Percentiles rank a stretch among this genome's conserved stretches.
These are phyloP conservation scores for Microcebus lehilahytsara DNA, from an alignment of 2,113 vertebrate species.

Conservation along the genomic window DNA sequence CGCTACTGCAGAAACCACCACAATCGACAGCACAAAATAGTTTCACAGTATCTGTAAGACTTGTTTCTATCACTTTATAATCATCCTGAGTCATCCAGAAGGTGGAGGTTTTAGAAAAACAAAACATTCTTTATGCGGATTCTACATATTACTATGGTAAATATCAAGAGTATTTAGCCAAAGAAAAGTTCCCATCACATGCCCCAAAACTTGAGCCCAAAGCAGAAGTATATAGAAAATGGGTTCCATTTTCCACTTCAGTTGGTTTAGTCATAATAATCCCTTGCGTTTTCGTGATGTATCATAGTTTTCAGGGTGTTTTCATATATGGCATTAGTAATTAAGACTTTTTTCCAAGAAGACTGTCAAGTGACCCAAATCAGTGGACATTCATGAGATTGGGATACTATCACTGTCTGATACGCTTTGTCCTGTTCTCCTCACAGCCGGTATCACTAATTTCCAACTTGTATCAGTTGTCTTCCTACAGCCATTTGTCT, in stretches of 20 bases:
- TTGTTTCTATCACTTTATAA: not conserved
- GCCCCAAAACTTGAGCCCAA: not conserved
- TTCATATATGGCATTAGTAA: not conserved
- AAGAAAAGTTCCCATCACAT: not conserved
- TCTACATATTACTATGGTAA: not conserved
- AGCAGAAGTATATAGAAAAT: not conserved
- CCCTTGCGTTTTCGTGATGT: not conserved
- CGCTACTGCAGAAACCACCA: not conserved
- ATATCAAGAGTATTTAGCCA: not conserved
- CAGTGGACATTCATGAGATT: not conserved
- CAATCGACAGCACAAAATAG: not conserved
- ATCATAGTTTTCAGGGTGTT: not conserved
- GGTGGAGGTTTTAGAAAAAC: constrained; percentile 15
- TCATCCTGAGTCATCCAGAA: not conserved
- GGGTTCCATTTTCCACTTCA: not conserved
- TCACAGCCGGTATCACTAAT: not conserved
- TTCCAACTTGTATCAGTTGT: not conserved
- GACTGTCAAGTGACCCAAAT: not conserved
- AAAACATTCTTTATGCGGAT: not conserved
- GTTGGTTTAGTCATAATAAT: not conserved
- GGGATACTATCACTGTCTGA: not conserved
- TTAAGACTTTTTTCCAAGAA: not conserved
- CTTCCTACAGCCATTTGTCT: constrained; percentile 56
- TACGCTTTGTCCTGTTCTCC: not conserved
- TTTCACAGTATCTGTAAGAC: not conserved